These are phyloP conservation scores for Drosophila nikananu DNA, from an alignment of 1,140 invertebrate species.

Conservation along the genomic window DNA sequence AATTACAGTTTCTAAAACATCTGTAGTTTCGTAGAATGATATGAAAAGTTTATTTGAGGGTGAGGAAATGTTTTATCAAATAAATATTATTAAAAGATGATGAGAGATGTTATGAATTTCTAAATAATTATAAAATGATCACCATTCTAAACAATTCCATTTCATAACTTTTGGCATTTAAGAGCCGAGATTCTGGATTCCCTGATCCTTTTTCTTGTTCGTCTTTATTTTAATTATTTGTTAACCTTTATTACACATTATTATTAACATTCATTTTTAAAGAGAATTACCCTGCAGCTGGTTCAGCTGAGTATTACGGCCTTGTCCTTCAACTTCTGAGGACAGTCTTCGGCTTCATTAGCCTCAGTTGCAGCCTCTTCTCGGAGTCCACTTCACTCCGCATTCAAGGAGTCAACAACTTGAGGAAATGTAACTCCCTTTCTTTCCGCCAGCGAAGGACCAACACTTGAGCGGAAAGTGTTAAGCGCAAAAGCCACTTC, in stretches of 20 bases:
- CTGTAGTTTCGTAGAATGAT: not conserved
- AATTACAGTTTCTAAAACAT: not conserved
- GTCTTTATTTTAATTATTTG: not conserved
- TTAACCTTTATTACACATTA: too few species aligned
- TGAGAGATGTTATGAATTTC: not conserved
- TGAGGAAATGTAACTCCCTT: slow-evolving; percentile 52
- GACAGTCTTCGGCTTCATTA: slow-evolving; percentile 17
- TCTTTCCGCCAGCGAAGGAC: slow-evolving; percentile 14
- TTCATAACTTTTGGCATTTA: not conserved
- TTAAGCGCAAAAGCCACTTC: slow-evolving; percentile 52
- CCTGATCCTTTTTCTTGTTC: too few species aligned
- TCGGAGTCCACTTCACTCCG: slow-evolving; percentile 8
- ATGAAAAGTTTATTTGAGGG: not conserved
- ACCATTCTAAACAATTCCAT: too few species aligned
- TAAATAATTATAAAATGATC: not conserved
- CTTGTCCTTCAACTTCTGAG: slow-evolving; percentile 10
- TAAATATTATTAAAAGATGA: not conserved
- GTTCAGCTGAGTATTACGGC: not conserved
- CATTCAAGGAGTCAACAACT: slow-evolving; percentile 40
- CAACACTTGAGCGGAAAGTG: slow-evolving; percentile 53
- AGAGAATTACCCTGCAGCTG: not conserved
- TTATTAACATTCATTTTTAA: not conserved
- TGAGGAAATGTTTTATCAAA: not conserved
- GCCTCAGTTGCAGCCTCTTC: not conserved
- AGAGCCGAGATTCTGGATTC: not conserved